These are phyloP conservation scores for Phaonia tiefii DNA, from an alignment of 2,888 invertebrate species.

Conservation along the genomic window DNA sequence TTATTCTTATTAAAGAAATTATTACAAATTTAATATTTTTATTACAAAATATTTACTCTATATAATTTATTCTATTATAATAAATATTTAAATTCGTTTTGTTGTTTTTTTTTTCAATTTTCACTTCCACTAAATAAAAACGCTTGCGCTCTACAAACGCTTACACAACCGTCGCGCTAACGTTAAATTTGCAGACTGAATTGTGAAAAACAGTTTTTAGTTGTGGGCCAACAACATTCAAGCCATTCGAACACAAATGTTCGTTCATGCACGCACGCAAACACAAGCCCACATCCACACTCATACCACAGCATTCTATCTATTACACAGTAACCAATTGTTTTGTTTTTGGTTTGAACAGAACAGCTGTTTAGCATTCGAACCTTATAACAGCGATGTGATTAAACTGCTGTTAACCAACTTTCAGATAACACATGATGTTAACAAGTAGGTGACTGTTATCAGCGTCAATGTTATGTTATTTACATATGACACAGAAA, in stretches of 20 bases:
- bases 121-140: slow-evolving; percentile 23
- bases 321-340: neutral
- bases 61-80: neutral
- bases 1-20: no score
- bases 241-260: neutral
- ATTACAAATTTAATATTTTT: no score
- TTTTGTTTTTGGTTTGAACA: slow-evolving; percentile 21
- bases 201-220: slow-evolving; percentile 35
- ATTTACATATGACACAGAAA: neutral
- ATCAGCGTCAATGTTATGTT: slow-evolving; percentile 2
- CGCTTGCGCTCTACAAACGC: slow-evolving; percentile 15
- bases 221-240: slow-evolving; percentile 45
- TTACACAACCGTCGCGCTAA: slow-evolving; percentile 70
- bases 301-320: no score
- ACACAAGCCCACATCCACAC: slow-evolving; percentile 14
- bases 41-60: slow-evolving; percentile 4
- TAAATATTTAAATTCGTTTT: slow-evolving; percentile 12
- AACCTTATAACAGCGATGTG: slow-evolving; percentile 36
- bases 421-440: neutral
- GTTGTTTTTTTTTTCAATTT: neutral
- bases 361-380: slow-evolving; percentile 61
- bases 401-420: neutral
- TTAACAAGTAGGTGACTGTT: neutral
- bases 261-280: slow-evolving; percentile 11
- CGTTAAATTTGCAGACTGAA: slow-evolving; percentile 74